Conservation (phyloP, 30 jellyfish, hydroid and myxozoan genomes). For the Mastigias papua region DNA sequence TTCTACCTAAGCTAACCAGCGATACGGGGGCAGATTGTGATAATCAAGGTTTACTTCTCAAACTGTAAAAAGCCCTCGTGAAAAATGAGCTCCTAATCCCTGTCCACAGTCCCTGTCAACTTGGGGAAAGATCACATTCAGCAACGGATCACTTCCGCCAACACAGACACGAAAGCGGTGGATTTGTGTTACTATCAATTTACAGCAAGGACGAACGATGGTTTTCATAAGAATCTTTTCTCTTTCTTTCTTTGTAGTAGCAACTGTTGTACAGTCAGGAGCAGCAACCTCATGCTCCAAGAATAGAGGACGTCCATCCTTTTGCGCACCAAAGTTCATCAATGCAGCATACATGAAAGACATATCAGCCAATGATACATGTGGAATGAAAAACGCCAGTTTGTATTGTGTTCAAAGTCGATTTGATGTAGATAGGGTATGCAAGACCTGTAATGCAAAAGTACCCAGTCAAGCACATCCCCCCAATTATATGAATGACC, state of each 20-base stretch:
- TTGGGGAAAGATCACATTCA: too few relatives aligned
- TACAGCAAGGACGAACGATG: neutral
- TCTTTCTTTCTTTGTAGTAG: neutral
- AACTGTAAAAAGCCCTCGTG: too few relatives aligned
- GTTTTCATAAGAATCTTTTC: neutral
- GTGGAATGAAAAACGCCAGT: slow-evolving; percentile 79
- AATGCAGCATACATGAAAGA: slow-evolving; percentile 88
- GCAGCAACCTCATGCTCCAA: slow-evolving; percentile 81
- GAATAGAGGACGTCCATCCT: slow-evolving; percentile 78
- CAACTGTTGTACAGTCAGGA: slow-evolving; percentile 42
- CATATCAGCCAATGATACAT: slow-evolving; percentile 86
- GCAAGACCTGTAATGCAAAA: slow-evolving; percentile 85
- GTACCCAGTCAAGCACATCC: slow-evolving; percentile 79
- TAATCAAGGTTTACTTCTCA: too few relatives aligned
- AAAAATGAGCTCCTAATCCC: too few relatives aligned
- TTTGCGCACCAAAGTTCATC: slow-evolving; percentile 97
- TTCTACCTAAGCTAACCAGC: too few relatives aligned
- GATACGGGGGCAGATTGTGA: too few relatives aligned
- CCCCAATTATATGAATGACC: slow-evolving; percentile 89
- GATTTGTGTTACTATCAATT: neutral
- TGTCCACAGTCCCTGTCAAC: too few relatives aligned
- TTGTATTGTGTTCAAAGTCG: slow-evolving; percentile 87
- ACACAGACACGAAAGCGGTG: too few relatives aligned
- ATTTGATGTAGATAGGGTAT: slow-evolving; percentile 63
- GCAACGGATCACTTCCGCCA: too few relatives aligned